Base-by-base conservation (phyloP, 2,797 vertebrate genomes). In the Fringilla coelebs region DNA sequence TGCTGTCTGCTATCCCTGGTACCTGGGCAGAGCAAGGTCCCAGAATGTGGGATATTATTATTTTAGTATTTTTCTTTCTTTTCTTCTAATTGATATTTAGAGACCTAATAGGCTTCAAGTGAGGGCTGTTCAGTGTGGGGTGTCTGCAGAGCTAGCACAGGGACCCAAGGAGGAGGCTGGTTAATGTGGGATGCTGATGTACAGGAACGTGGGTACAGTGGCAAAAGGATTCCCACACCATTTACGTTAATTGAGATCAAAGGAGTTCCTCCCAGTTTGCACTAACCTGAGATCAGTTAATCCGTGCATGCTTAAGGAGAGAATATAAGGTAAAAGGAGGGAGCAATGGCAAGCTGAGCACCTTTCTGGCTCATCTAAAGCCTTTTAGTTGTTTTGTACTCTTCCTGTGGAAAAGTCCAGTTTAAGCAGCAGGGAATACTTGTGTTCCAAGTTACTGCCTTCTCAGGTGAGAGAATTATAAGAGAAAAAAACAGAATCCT, bases 161-260 rank as follows among this genome's bases (percentile, higher is more conserved):
- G 58, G 54, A 62, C 61, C 29, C 26, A 17, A 46, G 52, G 29
- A 75, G 61, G 29, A 75, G 48, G 54, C 2, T 88, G 68, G 68
- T 68, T 76, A 55, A 19, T 66, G 57, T 11, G 55, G 55, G 84
- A 70, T 89, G 71, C 67, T 87, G 86, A 48, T 3, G 0, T 82
- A 41, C 18, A 17, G 45, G 51, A 66, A 38, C 24, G 3, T 24
- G 60, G 72, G 29, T 83, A 21, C 14, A 43, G 28, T 52, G 75
- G 81, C 58, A 68, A 58, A 58, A 88, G 70, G 70, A 66, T 65
- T 88, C 76, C 57, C 46, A 32, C 77, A 28, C 63, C 38, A 21
- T 66, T 95, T 93, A 29, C 65, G 41, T 85, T 73, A 80, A 52
- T 26, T 60, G 85, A 86, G 57, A 88, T 89, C 88, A 88, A 78